phyloP scores from a whole-genome alignment of 2,797 vertebrate genomes.

The Oryzias dopingdopingensis region DNA sequence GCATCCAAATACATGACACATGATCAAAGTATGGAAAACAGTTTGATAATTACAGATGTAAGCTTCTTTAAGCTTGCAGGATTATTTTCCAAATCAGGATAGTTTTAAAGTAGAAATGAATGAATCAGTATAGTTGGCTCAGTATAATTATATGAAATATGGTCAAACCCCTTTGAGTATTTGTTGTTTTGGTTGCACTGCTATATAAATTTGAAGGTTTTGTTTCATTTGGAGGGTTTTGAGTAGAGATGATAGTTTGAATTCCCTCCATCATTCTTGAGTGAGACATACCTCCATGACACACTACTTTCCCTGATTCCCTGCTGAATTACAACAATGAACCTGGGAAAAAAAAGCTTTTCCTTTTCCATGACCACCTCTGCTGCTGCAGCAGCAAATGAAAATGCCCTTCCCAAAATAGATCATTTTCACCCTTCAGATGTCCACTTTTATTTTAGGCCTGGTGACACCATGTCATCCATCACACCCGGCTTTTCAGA shows the following conservation, averaged over 20 bases:
- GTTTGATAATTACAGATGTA: too few relatives aligned
- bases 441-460: slow-evolving; percentile 79
- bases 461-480: slow-evolving; percentile 68
- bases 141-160: slow-evolving; percentile 11
- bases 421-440: slow-evolving; percentile 78
- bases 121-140: neutral
- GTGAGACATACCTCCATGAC: slow-evolving; percentile 67
- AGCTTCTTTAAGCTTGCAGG: too few relatives aligned
- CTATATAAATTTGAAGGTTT: slow-evolving; percentile 41
- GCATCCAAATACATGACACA: too few relatives aligned
- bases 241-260: slow-evolving; percentile 47
- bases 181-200: slow-evolving; percentile 28
- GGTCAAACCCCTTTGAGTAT: slow-evolving; percentile 16
- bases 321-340: slow-evolving; percentile 75
- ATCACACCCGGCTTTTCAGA: slow-evolving; percentile 71
- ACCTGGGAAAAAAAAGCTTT: slow-evolving; percentile 36
- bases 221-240: slow-evolving; percentile 35
- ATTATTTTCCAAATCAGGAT: too few relatives aligned
- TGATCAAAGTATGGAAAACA: too few relatives aligned
- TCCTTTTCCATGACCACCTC: slow-evolving; percentile 70
- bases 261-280: slow-evolving; percentile 61
- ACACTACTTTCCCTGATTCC: slow-evolving; percentile 58
- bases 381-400: slow-evolving; percentile 70
- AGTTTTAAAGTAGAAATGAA: too few relatives aligned
- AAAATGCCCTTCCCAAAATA: slow-evolving; percentile 80